phyloP scores from a whole-genome alignment of 1,140 invertebrate species.

The Trichonephila clavata region DNA sequence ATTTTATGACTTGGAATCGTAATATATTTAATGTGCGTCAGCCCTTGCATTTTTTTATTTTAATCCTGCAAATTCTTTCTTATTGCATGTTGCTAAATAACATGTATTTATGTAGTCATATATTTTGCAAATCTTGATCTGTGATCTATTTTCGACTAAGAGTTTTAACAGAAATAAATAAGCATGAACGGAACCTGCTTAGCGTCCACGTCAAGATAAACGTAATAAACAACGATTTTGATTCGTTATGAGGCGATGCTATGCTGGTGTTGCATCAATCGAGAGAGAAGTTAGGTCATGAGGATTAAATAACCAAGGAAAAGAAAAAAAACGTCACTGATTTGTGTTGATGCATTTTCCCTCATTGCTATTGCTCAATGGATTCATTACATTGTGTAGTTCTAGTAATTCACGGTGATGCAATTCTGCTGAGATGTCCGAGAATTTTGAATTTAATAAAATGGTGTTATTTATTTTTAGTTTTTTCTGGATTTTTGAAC shows the following conservation, averaged over 20 bases:
- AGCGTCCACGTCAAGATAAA: conserved; percentile 5
- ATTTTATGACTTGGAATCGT: too few relatives aligned
- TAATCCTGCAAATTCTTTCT: too few relatives aligned
- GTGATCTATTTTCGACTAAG: neutral
- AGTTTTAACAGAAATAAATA: neutral
- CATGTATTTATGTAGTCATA: too few relatives aligned
- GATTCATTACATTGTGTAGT: neutral
- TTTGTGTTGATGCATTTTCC: neutral
- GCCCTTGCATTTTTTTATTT: too few relatives aligned
- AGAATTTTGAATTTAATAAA: neutral
- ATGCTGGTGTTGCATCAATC: conserved; percentile 28
- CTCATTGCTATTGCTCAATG: neutral
- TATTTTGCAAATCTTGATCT: neutral
- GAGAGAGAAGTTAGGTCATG: conserved; percentile 37
- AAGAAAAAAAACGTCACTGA: neutral
- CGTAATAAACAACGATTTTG: conserved; percentile 51
- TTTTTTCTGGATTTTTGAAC: too few relatives aligned
- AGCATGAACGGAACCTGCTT: conserved; percentile 18
- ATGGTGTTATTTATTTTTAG: too few relatives aligned
- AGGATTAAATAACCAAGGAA: conserved; percentile 55
- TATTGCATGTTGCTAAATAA: too few relatives aligned
- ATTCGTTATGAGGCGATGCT: neutral
- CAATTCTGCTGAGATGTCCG: neutral
- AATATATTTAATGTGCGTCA: too few relatives aligned
- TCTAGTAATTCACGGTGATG: neutral